A percentile compares a stretch with the other conserved stretches of the same genome.
phyloP scores from a whole-genome alignment of 2,113 vertebrate species.

The Centropristis striata region DNA sequence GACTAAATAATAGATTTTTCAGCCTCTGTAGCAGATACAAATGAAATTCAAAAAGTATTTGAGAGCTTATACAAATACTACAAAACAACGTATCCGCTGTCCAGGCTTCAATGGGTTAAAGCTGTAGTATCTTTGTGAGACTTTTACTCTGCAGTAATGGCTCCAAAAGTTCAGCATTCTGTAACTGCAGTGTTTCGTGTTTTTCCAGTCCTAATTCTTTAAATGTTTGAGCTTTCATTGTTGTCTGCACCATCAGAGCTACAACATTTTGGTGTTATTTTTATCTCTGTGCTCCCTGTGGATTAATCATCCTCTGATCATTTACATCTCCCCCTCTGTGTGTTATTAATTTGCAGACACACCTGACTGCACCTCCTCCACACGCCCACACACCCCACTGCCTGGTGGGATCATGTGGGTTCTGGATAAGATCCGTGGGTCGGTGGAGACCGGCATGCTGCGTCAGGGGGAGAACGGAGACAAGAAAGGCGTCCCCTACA shows the following conservation, averaged over 20 bases:
- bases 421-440: conserved; percentile 93
- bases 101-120: too few species aligned
- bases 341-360: conserved; percentile 72
- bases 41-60: too few species aligned
- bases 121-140: neutral
- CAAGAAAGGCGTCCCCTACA: conserved; percentile 85
- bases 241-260: neutral
- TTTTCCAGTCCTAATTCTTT: neutral
- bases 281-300: conserved; percentile 21
- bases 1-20: too few species aligned
- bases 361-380: conserved; percentile 49
- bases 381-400: conserved; percentile 42
- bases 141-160: neutral
- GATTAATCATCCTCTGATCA: conserved; percentile 38
- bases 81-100: too few species aligned
- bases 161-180: neutral
- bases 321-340: conserved; percentile 30
- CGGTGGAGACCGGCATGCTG: conserved; percentile 87
- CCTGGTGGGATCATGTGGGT: conserved; percentile 90
- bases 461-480: conserved; percentile 86
- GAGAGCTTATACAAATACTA: too few species aligned
- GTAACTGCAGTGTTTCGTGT: neutral
- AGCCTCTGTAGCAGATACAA: too few species aligned
- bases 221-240: neutral
- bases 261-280: conserved; percentile 23